phyloP scores from a whole-genome alignment of 2,888 invertebrate species.

The Lithophane leautieri region DNA sequence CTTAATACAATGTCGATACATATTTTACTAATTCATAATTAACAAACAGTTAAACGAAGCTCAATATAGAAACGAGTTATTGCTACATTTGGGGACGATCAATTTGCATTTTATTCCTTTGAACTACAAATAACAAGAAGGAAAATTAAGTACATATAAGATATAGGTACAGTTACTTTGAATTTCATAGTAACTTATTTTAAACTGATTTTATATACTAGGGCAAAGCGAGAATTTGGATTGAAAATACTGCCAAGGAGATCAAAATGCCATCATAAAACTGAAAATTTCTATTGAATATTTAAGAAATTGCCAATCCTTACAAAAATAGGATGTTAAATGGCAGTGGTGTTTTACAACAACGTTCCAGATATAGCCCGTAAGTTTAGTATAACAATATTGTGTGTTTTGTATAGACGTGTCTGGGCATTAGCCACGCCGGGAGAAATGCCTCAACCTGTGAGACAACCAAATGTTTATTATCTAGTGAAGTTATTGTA shows the following conservation, averaged over 20 bases:
- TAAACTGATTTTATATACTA: conserved; percentile 36
- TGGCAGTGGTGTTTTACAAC: conserved; percentile 62
- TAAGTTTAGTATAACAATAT: conserved; percentile 55
- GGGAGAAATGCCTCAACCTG: conserved; percentile 15
- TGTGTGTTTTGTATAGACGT: conserved; percentile 16
- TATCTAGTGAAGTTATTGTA: conserved; percentile 32
- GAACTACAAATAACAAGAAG: conserved; percentile 56
- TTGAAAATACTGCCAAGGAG: conserved; percentile 62
- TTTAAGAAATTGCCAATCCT: conserved; percentile 57
- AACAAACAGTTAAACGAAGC: conserved; percentile 33
- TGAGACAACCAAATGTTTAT: conserved; percentile 14
- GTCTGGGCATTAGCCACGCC: conserved; percentile 13
- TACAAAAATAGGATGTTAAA: conserved; percentile 60
- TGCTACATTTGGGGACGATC: conserved; percentile 32
- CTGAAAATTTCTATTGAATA: conserved; percentile 43
- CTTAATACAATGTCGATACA: conserved; percentile 58
- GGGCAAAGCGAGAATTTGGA: conserved; percentile 33
- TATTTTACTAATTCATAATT: conserved; percentile 51
- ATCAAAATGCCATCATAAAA: conserved; percentile 50
- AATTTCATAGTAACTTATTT: conserved; percentile 48
- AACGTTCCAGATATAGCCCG: conserved; percentile 62
- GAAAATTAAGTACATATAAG: conserved; percentile 62
- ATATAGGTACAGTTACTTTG: conserved; percentile 35
- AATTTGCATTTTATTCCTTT: conserved; percentile 69
- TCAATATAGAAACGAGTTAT: conserved; percentile 18